Base-by-base conservation (phyloP, 2,888 invertebrate genomes). In the Cybosia mesomella region DNA sequence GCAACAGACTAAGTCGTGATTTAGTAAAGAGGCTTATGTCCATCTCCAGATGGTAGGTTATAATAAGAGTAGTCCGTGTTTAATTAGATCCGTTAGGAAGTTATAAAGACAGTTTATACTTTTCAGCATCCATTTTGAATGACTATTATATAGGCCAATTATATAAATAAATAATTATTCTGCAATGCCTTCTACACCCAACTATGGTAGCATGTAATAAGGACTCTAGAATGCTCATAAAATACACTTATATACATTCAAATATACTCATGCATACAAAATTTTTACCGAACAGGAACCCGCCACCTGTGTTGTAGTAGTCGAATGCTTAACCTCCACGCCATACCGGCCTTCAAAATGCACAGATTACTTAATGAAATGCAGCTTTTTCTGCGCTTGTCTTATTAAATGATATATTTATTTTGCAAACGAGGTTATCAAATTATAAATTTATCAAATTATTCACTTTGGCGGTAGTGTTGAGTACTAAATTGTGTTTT, bases 401-500 rank as follows among this genome's bases (percentile, higher is more conserved):
- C 60, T 28, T 24, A 43, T 24, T 24, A 43, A 60, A 60, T n/a
- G 24, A 5, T 32, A 11, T 43, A 61, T 61, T 61, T 61, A 61
- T 61, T 61, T 49, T n/a, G n/a, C 11, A 49, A 24, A 49, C 61
- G 49, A 28, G n/a, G 18, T 32, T 49, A 32, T 21, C 18, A 21
- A 22, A 58, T 32, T 21, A 32, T 62, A 21, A 53, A 34, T n/a
- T 22, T 15, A 36, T 22, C 3, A 9, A 63, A 24, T 49, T 24
- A 58, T 63, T 28, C 21, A 58, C 49, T 63, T 58, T 39, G 2
- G 11, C 10, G 21, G 2, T 22, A 32, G 32, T 34, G 21, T 58
- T 58, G 39, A 66, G 54, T 61, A 67, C 21, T 24, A 53, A 58
- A 67, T 39, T 36, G 53, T 58, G 58, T 54, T 53, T 34, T 36